A percentile compares a stretch with the other conserved stretches of the same genome.
phyloP scores from a whole-genome alignment of 1,140 invertebrate genomes.

The Diprion similis region DNA sequence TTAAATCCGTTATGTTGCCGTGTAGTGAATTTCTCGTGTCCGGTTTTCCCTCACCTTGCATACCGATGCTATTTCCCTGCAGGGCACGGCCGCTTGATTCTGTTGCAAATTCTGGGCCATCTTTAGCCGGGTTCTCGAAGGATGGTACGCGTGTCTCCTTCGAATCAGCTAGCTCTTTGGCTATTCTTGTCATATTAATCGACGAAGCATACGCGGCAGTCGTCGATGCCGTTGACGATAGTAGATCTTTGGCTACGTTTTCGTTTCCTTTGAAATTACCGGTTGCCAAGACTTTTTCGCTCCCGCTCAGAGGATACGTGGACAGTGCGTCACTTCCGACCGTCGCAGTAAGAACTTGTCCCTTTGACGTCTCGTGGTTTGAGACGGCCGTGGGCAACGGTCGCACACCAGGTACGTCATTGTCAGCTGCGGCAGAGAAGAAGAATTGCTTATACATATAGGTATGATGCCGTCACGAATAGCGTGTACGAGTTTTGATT shows the following conservation, averaged over 20 bases:
- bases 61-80: slow-evolving; percentile 26
- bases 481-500: no score
- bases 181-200: no score
- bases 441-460: no score
- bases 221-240: background rate
- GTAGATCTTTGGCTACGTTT: background rate
- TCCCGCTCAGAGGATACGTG: background rate
- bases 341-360: slow-evolving; percentile 2
- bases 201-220: background rate
- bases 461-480: no score
- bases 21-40: slow-evolving; percentile 54
- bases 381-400: slow-evolving; percentile 33
- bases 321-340: background rate
- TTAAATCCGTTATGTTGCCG: slow-evolving; percentile 64
- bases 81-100: background rate
- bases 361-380: slow-evolving; percentile 15
- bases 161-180: background rate
- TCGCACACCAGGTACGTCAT: slow-evolving; percentile 37
- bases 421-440: slow-evolving; percentile 13
- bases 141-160: background rate
- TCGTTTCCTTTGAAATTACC: background rate
- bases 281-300: background rate
- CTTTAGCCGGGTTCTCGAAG: background rate
- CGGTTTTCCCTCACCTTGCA: slow-evolving; percentile 43
- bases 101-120: background rate